Percentiles rank a stretch among this genome's conserved stretches.
Evolutionary conservation across 2,888 invertebrate species (phyloP).

Genomic region (Meiosimyza platycephala): DNA sequence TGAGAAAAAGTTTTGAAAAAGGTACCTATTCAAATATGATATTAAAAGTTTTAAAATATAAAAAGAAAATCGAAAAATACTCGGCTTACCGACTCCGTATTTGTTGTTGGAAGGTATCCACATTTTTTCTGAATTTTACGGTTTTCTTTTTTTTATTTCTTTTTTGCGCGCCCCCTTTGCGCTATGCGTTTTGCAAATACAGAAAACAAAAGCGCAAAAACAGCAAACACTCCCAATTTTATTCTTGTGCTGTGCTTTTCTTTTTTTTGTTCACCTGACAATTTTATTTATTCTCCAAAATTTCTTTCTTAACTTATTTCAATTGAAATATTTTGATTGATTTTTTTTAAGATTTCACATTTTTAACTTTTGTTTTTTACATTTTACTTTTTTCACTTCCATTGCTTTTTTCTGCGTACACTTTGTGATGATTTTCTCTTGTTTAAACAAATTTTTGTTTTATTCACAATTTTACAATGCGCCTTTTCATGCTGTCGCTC

Average conservation of each 20-base stretch:
- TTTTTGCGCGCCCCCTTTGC: background rate
- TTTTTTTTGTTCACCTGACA: background rate
- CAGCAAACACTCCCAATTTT: conserved; percentile 9
- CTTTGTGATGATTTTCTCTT: background rate
- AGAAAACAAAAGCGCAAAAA: conserved; percentile 12
- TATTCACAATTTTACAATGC: background rate
- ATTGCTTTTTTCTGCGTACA: background rate
- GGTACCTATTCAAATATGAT: too few species aligned
- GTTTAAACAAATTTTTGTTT: background rate
- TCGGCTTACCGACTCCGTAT: conserved; percentile 67
- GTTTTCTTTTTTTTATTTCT: conserved; percentile 22
- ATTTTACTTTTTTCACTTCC: background rate
- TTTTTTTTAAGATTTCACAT: background rate
- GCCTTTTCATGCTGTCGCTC: background rate
- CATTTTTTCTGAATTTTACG: conserved; percentile 54
- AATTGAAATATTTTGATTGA: too few species aligned
- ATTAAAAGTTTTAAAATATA: background rate
- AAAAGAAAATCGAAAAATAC: background rate
- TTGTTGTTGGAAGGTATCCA: conserved; percentile 68
- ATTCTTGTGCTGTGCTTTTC: background rate
- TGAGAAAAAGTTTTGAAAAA: background rate
- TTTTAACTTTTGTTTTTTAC: background rate
- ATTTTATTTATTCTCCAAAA: too few species aligned
- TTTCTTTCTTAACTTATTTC: too few species aligned
- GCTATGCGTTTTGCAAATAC: background rate